Evolutionary conservation across 2,113 vertebrate genomes (phyloP).

Genomic region (Corythoichthys intestinalis): DNA sequence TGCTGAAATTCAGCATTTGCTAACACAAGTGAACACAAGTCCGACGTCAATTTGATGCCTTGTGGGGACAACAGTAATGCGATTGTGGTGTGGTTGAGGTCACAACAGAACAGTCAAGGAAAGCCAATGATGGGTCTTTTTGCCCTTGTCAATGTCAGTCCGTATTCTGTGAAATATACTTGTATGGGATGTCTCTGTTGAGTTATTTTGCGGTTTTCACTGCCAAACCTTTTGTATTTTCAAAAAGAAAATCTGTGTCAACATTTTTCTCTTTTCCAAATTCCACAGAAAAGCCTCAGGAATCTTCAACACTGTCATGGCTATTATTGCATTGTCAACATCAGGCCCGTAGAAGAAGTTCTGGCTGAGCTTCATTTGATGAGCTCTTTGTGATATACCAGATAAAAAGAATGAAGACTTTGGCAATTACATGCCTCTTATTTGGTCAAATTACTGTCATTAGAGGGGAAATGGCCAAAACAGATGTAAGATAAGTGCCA

Average conservation of each 20-base stretch:
- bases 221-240: conserved; percentile 25
- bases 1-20: not conserved
- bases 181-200: conserved; percentile 38
- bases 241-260: conserved; percentile 39
- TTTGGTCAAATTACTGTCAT: not conserved
- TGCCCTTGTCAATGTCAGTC: not conserved
- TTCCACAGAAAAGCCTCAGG: conserved; percentile 48
- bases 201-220: conserved; percentile 38
- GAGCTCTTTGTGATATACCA: conserved; percentile 18
- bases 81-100: not conserved
- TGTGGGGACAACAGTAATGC: not conserved
- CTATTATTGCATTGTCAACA: conserved; percentile 24
- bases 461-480: not conserved
- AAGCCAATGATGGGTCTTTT: conserved; percentile 1
- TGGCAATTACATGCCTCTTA: not conserved
- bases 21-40: not conserved
- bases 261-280: conserved; percentile 38
- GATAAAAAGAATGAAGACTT: conserved; percentile 12
- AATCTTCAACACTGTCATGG: conserved; percentile 31
- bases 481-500: conserved; percentile 1
- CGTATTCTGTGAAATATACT: too few species aligned
- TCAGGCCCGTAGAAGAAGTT: conserved; percentile 6
- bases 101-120: conserved; percentile 1
- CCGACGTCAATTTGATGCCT: not conserved
- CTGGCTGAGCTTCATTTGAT: not conserved